Conservation (phyloP, 2,797 vertebrate species). For the Lacerta agilis region DNA sequence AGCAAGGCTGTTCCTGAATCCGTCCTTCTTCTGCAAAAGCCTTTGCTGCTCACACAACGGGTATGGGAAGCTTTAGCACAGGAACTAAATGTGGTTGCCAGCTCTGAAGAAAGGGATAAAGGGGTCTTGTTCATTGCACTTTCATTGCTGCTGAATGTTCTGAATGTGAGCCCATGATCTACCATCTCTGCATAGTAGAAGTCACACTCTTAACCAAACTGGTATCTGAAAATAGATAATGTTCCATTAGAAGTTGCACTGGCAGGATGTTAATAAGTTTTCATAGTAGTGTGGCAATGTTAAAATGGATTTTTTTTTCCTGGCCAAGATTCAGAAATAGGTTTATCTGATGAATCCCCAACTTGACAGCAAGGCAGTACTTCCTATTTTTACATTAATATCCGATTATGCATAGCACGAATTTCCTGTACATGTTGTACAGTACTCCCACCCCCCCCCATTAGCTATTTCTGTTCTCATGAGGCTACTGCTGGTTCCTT, state of each 20-base stretch:
- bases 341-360: slow-evolving; percentile 47
- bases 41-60: background rate
- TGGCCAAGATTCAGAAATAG: slow-evolving; percentile 55
- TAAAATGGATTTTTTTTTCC: slow-evolving; percentile 28
- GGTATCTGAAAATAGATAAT: background rate
- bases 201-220: background rate
- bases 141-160: background rate
- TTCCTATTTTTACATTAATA: slow-evolving; percentile 41
- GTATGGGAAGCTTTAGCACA: background rate
- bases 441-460: slow-evolving; percentile 2
- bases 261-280: slow-evolving; percentile 46
- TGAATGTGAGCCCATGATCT: background rate
- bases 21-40: background rate
- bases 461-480: slow-evolving; percentile 24
- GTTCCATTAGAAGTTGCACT: slow-evolving; percentile 27
- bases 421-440: slow-evolving; percentile 48
- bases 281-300: slow-evolving; percentile 31
- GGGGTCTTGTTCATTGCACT: background rate
- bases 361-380: slow-evolving; percentile 28
- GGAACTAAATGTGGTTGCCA: background rate
- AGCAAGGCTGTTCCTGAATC: background rate
- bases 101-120: background rate
- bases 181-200: background rate
- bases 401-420: background rate
- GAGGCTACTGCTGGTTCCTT: slow-evolving; percentile 6